Evolutionary conservation across 2,888 invertebrate genomes (phyloP).

Genomic region (Cenopis cana): DNA sequence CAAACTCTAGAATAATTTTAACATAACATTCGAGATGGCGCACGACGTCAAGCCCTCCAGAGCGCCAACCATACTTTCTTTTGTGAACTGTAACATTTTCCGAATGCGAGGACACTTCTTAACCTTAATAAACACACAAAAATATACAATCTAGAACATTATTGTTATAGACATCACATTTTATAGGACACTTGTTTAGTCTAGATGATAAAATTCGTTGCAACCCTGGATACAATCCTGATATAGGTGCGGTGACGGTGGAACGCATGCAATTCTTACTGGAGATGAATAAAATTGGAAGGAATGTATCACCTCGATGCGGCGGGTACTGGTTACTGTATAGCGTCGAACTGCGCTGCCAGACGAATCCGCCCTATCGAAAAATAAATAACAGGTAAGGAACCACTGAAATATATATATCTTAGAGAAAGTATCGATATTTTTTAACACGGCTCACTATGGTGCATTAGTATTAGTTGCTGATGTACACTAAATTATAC

Average conservation of each 20-base stretch:
- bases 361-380: conserved; percentile 75
- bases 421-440: not conserved
- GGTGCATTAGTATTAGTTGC: no score
- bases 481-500: no score
- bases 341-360: conserved; percentile 77
- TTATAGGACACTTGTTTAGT: conserved; percentile 78
- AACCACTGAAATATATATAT: not conserved
- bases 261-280: conserved; percentile 63
- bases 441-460: no score
- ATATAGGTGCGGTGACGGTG: conserved; percentile 58
- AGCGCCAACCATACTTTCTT: conserved; percentile 16
- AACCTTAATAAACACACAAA: conserved; percentile 82
- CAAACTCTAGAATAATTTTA: conserved; percentile 34
- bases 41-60: conserved; percentile 7
- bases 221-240: conserved; percentile 70
- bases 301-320: conserved; percentile 70
- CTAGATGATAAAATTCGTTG: conserved; percentile 81
- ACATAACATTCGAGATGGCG: conserved; percentile 31
- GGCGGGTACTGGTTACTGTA: conserved; percentile 60
- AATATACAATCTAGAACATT: conserved; percentile 83
- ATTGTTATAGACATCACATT: conserved; percentile 84
- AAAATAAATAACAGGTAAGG: not conserved
- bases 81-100: conserved; percentile 74
- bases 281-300: conserved; percentile 53
- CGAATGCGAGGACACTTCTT: conserved; percentile 74